Evolutionary conservation across 2,113 vertebrate genomes (phyloP), one percentile per base, ranked within the genome.

Genomic region (Podocnemis expansa): DNA sequence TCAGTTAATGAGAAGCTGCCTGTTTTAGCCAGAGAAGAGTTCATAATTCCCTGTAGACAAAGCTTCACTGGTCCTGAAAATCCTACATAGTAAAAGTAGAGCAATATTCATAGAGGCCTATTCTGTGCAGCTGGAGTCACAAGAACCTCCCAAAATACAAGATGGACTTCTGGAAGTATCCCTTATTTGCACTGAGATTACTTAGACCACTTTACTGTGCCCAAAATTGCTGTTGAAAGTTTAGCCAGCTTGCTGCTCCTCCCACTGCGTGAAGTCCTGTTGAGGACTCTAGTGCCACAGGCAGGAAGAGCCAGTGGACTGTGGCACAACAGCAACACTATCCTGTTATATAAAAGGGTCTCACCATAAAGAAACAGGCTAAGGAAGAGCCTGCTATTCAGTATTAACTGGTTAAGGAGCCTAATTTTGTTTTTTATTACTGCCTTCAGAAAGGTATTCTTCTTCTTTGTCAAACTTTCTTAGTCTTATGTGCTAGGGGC

Each of bases 161-260:
- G n/a, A n/a, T 60, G 76, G 8, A 55, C 73, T 12, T 25, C 49
- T 11, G 55, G 70, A 52, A 60, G 43, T 67, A 80, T 31, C 80
- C 14, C 79, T 52, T 41, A 19, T 87, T 5, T 8, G 56, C 67
- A 67, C 0, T 31, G 60, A 55, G 1, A 81, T 63, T 56, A 87
- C 70, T 49, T 0, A 5, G 56, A 2, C n/a, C 41, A 1, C 41
- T 0, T 25, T 79, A 63, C 4, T 56, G 49, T 49, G 43, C 75
- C 91, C 10, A n/a, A 70, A 2, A 2, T 73, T 82, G 84, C 88
- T 81, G 70, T 1, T 85, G 84, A 25, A 19, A 84, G 85, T 27
- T 1, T 43, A 3, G n/a, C 2, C 54, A n/a, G 75, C 41, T 25
- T 80, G 54, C 25, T 82, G 78, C 84, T 82, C 82, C 45, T 67